phyloP scores from a whole-genome alignment of 2,113 vertebrate species.

The Rhagologus leucostigma region DNA sequence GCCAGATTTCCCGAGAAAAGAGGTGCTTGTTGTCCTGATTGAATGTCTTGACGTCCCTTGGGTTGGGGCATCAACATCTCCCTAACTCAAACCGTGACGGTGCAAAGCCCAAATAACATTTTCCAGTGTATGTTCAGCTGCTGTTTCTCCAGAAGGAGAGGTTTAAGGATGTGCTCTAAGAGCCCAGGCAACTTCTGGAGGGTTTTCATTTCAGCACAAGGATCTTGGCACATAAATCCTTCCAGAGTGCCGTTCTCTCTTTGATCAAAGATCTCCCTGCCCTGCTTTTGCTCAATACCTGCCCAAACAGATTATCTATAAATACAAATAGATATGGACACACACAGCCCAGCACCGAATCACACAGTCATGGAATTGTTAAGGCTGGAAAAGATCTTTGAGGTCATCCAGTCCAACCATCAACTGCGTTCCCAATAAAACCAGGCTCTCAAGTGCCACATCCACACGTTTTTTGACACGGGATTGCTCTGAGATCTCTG shows the following conservation, averaged over 20 bases:
- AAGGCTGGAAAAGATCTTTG: neutral
- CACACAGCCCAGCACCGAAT: neutral
- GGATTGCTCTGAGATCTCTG: neutral
- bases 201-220: neutral
- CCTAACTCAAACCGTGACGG: accelerated
- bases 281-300: neutral
- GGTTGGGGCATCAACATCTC: neutral
- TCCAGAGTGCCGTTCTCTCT: neutral
- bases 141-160: neutral
- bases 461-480: accelerated
- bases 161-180: neutral
- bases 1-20: neutral
- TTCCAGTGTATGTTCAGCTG: neutral
- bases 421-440: neutral
- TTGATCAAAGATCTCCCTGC: neutral
- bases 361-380: neutral
- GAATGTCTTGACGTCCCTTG: no score
- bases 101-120: neutral
- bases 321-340: neutral
- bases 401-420: neutral
- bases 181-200: neutral
- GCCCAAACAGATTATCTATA: neutral
- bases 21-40: neutral
- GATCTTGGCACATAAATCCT: neutral
- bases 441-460: neutral